Percentiles rank a stretch among this genome's conserved stretches.
Conservation (phyloP, 2,113 vertebrate genomes). For the Benitochromis conjunctus region DNA sequence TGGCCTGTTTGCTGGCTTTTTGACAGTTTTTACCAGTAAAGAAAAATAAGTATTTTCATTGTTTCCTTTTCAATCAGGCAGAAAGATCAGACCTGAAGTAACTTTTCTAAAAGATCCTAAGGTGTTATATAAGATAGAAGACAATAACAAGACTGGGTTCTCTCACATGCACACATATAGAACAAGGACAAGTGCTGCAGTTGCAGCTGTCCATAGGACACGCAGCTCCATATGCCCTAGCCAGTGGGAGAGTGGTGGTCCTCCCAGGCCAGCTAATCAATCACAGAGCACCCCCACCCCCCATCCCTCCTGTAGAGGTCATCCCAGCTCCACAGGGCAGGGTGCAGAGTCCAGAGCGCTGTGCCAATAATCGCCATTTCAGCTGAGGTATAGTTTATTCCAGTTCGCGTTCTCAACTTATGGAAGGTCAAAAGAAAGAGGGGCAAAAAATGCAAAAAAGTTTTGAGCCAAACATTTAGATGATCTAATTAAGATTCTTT, state of each 20-base stretch:
- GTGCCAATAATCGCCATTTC: constrained; percentile 51
- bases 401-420: neutral
- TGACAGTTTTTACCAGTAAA: neutral
- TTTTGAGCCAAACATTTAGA: neutral
- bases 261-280: constrained; percentile 71
- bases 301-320: constrained; percentile 47
- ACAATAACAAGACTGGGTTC: neutral
- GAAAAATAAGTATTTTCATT: neutral
- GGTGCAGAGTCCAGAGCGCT: constrained; percentile 44
- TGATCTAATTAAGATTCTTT: neutral
- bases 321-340: constrained; percentile 54
- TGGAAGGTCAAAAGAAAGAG: constrained; percentile 16
- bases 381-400: constrained; percentile 52
- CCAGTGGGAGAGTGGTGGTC: constrained; percentile 56
- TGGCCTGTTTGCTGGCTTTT: no score
- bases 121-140: neutral
- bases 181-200: constrained; percentile 36
- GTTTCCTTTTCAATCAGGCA: neutral
- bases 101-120: neutral
- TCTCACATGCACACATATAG: neutral
- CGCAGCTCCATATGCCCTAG: constrained; percentile 68
- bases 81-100: neutral
- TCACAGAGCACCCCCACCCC: constrained; percentile 57
- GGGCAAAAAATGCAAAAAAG: neutral
- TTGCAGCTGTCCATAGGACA: constrained; percentile 61